Conservation (phyloP, 2,797 vertebrate genomes). For the Microhierax caerulescens region DNA sequence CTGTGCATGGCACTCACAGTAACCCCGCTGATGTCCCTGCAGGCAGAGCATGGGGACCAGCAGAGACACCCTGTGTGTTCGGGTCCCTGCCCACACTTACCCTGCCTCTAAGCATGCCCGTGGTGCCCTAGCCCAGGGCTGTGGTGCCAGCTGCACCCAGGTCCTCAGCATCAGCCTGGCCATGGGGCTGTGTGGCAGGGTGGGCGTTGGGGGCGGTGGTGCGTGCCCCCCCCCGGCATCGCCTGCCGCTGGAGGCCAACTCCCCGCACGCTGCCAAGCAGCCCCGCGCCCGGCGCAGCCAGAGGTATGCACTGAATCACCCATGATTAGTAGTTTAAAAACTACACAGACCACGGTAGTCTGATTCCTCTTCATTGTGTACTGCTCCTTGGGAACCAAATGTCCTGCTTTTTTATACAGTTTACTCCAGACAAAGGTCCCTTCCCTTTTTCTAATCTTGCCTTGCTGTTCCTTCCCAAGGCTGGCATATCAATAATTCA, state of each 20-base stretch:
- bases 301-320: neutral
- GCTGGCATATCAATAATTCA: slow-evolving; percentile 63
- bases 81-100: neutral
- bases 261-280: rapidly evolving
- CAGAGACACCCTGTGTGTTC: neutral
- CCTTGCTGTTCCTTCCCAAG: slow-evolving; percentile 45
- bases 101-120: rapidly evolving
- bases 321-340: neutral
- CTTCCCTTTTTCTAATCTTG: slow-evolving; percentile 47
- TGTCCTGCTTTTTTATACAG: neutral
- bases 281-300: neutral
- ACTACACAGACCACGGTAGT: neutral
- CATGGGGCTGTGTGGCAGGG: rapidly evolving
- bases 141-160: neutral
- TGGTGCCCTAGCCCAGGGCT: neutral
- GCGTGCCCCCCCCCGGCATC: neutral
- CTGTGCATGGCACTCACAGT: neutral
- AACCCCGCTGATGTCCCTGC: rapidly evolving
- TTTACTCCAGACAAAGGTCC: slow-evolving; percentile 42
- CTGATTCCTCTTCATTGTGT: slow-evolving; percentile 7
- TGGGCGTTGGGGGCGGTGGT: rapidly evolving
- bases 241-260: neutral
- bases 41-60: neutral
- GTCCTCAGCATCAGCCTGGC: rapidly evolving
- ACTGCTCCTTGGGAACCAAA: neutral